Evolutionary conservation across 2,113 vertebrate species (phyloP), one percentile per base, ranked within the genome.

Genomic region (Dendropsophus ebraccatus): DNA sequence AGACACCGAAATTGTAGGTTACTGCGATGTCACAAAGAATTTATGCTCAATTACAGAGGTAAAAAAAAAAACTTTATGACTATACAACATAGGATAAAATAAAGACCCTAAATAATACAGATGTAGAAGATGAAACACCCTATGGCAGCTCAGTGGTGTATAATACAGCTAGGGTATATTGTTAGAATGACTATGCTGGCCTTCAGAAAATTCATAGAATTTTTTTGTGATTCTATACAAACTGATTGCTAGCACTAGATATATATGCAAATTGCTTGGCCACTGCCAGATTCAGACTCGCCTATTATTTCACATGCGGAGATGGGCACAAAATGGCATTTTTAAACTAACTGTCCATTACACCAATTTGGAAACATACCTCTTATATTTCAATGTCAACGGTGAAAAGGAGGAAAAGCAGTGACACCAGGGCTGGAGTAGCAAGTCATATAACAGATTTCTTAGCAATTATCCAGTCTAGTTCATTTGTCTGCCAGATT

Each of bases 191-290:
- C 65, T 19, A 69, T 19, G 30, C 65, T 35, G 65, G 32, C n/a
- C 70, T 23, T 21, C 37, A 5, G 23, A 45, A 73, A 73, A 73
- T 73, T 73, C 37, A 73, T 41, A 11, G 37, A 41, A 45, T 41
- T n/a, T 45, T 45, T 73, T 41, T 41, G 37, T 72, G 5, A 72
- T 74, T 74, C 37, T 49, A 14, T 76, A 16, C 14, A 76, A 25
- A 76, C 41, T 14, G 45, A 76, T 50, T 76, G 73, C 41, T n/a
- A 76, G 73, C 47, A 52, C 6, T 50, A 50, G n/a, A 76, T 76
- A n/a, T 50, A 25, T 52, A 50, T 50, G 47, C 16, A 76, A 17
- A 76, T 76, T 76, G 41, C 49, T 10, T 25, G 21, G n/a, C 11
- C 41, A 28, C 41, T 74, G 37, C n/a, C 72, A 47, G 37, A 41